Conservation (phyloP, 2,888 invertebrate species). For the Furcula furcula region DNA sequence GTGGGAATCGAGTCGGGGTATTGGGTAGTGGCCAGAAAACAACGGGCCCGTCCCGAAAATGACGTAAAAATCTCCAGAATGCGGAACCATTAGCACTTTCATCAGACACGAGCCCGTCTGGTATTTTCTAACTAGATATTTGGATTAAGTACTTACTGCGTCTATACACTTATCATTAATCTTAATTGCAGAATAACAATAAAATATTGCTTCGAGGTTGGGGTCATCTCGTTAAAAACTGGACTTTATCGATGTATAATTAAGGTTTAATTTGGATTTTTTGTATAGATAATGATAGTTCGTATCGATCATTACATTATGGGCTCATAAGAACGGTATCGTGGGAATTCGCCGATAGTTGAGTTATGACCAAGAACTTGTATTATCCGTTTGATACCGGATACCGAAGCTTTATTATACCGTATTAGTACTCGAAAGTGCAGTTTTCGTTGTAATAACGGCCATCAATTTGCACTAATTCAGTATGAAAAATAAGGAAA, state of each 20-base stretch:
- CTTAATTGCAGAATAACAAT: constrained; percentile 81
- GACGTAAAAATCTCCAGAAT: no score
- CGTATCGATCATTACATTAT: constrained; percentile 69
- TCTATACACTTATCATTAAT: constrained; percentile 79
- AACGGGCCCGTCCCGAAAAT: no score
- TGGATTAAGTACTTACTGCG: constrained; percentile 78
- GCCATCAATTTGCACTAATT: no score
- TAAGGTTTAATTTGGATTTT: constrained; percentile 52
- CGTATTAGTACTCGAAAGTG: neutral
- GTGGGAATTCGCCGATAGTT: constrained; percentile 73
- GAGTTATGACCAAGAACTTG: constrained; percentile 58
- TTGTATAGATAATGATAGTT: constrained; percentile 55
- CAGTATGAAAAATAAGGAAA: no score
- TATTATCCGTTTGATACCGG: constrained; percentile 29
- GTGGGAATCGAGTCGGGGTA: no score
- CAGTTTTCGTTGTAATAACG: no score
- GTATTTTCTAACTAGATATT: constrained; percentile 69
- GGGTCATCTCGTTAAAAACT: constrained; percentile 40
- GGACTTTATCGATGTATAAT: constrained; percentile 40
- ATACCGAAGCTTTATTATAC: constrained; percentile 13
- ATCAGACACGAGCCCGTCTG: constrained; percentile 7
- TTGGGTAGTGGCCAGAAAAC: no score
- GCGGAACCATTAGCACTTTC: neutral
- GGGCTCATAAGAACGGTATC: constrained; percentile 75
- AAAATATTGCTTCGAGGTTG: constrained; percentile 70